Evolutionary conservation across 2,888 invertebrate genomes (phyloP), one percentile per base, ranked within the genome.

Genomic region (Phalangium opilio): DNA sequence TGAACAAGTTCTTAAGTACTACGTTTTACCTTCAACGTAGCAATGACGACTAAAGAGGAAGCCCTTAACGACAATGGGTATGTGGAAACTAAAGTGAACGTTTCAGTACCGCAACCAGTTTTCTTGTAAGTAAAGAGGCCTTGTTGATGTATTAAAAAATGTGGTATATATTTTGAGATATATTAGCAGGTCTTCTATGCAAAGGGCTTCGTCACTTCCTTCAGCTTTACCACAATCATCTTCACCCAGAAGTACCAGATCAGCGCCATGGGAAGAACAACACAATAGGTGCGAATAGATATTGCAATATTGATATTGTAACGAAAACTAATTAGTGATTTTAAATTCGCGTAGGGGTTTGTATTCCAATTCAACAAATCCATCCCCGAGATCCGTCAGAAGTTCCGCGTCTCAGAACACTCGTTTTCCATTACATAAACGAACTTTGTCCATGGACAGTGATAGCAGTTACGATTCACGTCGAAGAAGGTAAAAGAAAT

Each of bases 331-430:
- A n/a, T n/a, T n/a, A n/a, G n/a, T n/a, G n/a, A n/a, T n/a, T n/a
- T n/a, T n/a, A n/a, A n/a, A n/a, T n/a, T n/a, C n/a, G 8, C 27
- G 38, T 15, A 55, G 59, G 35, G 59, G 59, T 18, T 42, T 59
- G 19, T 59, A 58, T 50, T 60, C 60, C 3, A 53, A 51, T 12
- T 53, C 58, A 8, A 50, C 58, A 1, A 59, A 59, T 49, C 59
- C 59, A 11, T 59, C 83, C 66, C 85, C 85, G 49, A 73, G 84
- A 40, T 84, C 84, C 32, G 81, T 84, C 44, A 76, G 83, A 34
- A 60, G 59, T 50, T 48, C 52, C 3, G 48, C 54, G 3, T 46
- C 50, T 20, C 27, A 27, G 27, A 27, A 27, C 8, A 27, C 27
- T 4, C 44, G 55, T 3, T 47, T 49, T 27, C 48, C 47, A 15